These are phyloP conservation scores for Tinamus guttatus DNA, from an alignment of 2,113 vertebrate species.

Conservation along the genomic window DNA sequence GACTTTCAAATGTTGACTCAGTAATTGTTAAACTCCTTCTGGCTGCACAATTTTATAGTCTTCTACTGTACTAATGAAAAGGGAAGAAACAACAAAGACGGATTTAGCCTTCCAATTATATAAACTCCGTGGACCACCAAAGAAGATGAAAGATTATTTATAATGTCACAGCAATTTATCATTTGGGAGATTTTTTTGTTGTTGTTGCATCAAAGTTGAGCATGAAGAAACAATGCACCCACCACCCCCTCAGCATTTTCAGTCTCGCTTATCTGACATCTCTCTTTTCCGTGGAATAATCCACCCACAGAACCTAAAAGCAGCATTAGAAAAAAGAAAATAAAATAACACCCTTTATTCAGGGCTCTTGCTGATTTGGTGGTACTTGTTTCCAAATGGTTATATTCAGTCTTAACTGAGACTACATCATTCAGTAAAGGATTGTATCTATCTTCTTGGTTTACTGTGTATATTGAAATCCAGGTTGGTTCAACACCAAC, in stretches of 20 bases:
- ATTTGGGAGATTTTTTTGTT: constrained; percentile 50
- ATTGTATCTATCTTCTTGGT: background rate
- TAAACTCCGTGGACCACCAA: constrained; percentile 76
- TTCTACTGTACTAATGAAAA: constrained; percentile 75
- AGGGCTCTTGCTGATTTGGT: background rate
- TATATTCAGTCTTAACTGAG: background rate
- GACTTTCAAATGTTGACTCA: constrained; percentile 73
- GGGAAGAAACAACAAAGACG: constrained; percentile 68
- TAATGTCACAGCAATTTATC: constrained; percentile 73
- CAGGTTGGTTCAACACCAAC: background rate
- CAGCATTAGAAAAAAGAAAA: constrained; percentile 37
- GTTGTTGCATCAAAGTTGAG: constrained; percentile 64
- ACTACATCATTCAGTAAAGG: background rate
- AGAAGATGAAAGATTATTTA: constrained; percentile 78
- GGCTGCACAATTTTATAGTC: constrained; percentile 76
- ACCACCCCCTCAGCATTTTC: constrained; percentile 34
- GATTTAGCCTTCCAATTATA: constrained; percentile 71
- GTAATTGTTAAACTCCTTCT: constrained; percentile 75
- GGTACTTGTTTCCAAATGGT: background rate
- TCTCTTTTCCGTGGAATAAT: constrained; percentile 45
- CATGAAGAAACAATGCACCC: constrained; percentile 65
- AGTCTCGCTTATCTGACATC: constrained; percentile 50
- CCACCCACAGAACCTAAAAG: constrained; percentile 45
- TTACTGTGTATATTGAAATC: background rate
- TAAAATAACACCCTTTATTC: background rate